Conservation (phyloP, 2,888 invertebrate species). For the Cephus sareptanus region DNA sequence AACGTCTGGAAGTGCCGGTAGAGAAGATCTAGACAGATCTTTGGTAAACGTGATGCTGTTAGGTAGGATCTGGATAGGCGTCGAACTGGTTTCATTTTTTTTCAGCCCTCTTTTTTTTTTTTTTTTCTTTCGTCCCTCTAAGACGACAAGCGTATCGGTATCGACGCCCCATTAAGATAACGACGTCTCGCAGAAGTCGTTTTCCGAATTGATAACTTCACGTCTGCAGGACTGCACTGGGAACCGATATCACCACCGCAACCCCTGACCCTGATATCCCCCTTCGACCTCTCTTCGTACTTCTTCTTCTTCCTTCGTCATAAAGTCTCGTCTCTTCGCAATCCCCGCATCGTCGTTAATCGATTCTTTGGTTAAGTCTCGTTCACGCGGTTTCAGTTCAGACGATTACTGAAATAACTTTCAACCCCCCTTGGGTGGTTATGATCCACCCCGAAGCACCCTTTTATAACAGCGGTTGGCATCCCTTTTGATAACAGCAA, state of each 20-base stretch:
- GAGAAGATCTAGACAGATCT: neutral
- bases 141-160: slow-evolving; percentile 6
- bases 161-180: slow-evolving; percentile 21
- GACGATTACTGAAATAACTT: neutral
- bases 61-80: neutral
- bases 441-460: neutral
- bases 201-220: slow-evolving; percentile 19
- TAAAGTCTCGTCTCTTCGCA: neutral
- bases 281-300: slow-evolving; percentile 6
- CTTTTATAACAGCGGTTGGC: neutral
- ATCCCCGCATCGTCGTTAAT: neutral
- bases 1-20: neutral
- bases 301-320: neutral
- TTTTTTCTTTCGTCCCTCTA: neutral
- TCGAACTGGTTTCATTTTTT: neutral
- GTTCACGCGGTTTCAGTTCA: neutral
- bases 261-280: neutral
- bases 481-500: neutral
- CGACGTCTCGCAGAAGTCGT: slow-evolving; percentile 15
- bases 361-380: neutral
- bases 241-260: neutral
- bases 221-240: slow-evolving; percentile 10
- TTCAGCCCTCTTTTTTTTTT: neutral
- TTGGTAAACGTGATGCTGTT: neutral
- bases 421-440: neutral